Evolutionary conservation across 2,113 vertebrate genomes (phyloP).

Genomic region (Macroglossus sobrinus): DNA sequence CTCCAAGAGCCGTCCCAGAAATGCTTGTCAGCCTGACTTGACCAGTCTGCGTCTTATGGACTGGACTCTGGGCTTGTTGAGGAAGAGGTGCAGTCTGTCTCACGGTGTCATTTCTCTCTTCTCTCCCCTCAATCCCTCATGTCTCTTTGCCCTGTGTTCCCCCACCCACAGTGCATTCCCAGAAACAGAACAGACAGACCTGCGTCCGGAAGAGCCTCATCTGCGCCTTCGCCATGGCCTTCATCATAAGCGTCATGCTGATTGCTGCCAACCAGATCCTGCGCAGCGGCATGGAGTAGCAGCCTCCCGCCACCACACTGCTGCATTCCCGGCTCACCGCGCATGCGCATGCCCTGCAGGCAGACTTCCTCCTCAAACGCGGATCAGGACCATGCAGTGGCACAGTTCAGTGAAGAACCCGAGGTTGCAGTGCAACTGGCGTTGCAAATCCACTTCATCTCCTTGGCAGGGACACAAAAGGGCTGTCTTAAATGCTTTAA

Average conservation of each 20-base stretch:
- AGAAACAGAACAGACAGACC: conserved; percentile 98
- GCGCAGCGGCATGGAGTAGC: conserved; percentile 98
- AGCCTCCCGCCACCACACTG: not conserved
- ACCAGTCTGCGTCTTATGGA: too few relatives aligned
- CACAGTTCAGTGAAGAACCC: conserved; percentile 68
- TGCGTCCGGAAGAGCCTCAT: conserved; percentile 99
- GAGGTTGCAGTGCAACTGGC: conserved; percentile 84
- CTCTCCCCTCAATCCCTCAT: not conserved
- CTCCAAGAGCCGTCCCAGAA: accelerated
- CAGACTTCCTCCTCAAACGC: conserved; percentile 80
- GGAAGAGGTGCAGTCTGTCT: not conserved
- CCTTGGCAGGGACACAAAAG: conserved; percentile 96
- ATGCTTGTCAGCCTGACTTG: too few relatives aligned
- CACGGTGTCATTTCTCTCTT: not conserved
- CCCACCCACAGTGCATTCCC: conserved; percentile 90
- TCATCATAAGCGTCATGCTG: conserved; percentile 99
- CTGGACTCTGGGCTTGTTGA: not conserved
- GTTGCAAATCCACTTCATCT: conserved; percentile 85
- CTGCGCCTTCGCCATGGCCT: conserved; percentile 99
- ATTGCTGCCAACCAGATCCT: conserved; percentile 99
- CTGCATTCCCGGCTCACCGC: conserved; percentile 82
- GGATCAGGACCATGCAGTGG: conserved; percentile 54
- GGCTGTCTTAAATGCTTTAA: conserved; percentile 95
- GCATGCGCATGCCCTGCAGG: conserved; percentile 92
- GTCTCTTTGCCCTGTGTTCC: not conserved